Evolutionary conservation across 2,113 vertebrate species (phyloP).

Genomic region (Larimichthys crocea): DNA sequence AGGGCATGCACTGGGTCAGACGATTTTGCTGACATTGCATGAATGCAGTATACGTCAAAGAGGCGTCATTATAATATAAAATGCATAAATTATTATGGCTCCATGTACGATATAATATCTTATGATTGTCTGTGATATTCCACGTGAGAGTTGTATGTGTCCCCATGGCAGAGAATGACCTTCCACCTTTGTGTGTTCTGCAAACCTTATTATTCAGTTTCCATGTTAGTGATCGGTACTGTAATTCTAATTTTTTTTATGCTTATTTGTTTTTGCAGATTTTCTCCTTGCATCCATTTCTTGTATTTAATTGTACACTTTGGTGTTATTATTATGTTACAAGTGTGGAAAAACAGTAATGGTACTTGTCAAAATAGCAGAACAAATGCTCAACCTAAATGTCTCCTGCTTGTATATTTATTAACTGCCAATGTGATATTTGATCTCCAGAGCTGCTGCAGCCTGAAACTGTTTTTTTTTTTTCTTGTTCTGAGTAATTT

Average conservation of each 20-base stretch:
- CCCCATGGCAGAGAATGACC: slow-evolving; percentile 34
- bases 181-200: slow-evolving; percentile 40
- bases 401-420: slow-evolving; percentile 71
- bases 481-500: slow-evolving; percentile 46
- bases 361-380: slow-evolving; percentile 58
- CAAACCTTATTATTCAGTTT: slow-evolving; percentile 34
- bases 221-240: slow-evolving; percentile 27
- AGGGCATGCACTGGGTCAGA: neutral
- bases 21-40: neutral
- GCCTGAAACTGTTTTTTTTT: slow-evolving; percentile 53
- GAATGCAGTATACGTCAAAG: neutral
- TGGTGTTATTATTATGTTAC: slow-evolving; percentile 61
- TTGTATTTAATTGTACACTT: slow-evolving; percentile 61
- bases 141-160: slow-evolving; percentile 43
- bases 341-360: slow-evolving; percentile 47
- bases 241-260: slow-evolving; percentile 30
- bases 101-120: neutral
- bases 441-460: slow-evolving; percentile 49
- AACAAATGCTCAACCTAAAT: slow-evolving; percentile 54
- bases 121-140: slow-evolving; percentile 44
- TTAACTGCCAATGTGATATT: slow-evolving; percentile 56
- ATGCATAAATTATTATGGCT: neutral
- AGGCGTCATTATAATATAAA: neutral
- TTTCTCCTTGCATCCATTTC: slow-evolving; percentile 47
- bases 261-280: slow-evolving; percentile 42